Base-by-base conservation (phyloP, 2,113 vertebrate genomes). In the Dipodomys ordii region DNA sequence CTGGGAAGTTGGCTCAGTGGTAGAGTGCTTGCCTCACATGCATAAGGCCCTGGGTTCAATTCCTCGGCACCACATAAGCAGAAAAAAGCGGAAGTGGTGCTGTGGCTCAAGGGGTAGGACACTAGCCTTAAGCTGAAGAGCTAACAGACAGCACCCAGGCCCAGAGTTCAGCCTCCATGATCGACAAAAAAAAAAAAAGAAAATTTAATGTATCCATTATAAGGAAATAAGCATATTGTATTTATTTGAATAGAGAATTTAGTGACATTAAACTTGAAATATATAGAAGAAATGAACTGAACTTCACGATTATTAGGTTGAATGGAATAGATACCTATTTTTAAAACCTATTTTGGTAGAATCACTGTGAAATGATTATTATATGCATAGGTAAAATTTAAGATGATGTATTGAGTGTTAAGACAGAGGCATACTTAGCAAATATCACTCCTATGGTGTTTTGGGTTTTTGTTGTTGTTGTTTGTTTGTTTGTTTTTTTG, bases 211-310 rank as follows among this genome's bases (percentile, higher is more conserved):
- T 83, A 53, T 67, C 9, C 76, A 49, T 44, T 86, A 62, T 88
- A 23, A 87, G 39, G 87, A 82, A 67, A 27, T 87, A 84, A 87
- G 95, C 88, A 92, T 3, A 28, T 23, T 82, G 18, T 19, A 74
- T 64, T 80, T 92, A 62, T 76, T 80, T 83, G 82, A 87, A 83
- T 76, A 83, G 84, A 81, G n/a, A 91, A 78, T 7, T 83, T 94
- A 3, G 64, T 89, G 44, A 32, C 30, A 19, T 53, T 53, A 57
- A 67, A 89, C 46, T 12, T 13, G 11, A 88, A 90, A 83, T 46
- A 39, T 22, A 60, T 39, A 27, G 5, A 71, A 76, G 28, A 57
- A 88, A 86, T 82, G 53, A 85, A 80, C 25, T 84, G 32, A 88
- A 71, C 35, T 71, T 88, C 4, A 82, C 23, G 30, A n/a, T 1